phyloP scores from a whole-genome alignment of 2,888 invertebrate species.

The Agonopterix subpropinquella region DNA sequence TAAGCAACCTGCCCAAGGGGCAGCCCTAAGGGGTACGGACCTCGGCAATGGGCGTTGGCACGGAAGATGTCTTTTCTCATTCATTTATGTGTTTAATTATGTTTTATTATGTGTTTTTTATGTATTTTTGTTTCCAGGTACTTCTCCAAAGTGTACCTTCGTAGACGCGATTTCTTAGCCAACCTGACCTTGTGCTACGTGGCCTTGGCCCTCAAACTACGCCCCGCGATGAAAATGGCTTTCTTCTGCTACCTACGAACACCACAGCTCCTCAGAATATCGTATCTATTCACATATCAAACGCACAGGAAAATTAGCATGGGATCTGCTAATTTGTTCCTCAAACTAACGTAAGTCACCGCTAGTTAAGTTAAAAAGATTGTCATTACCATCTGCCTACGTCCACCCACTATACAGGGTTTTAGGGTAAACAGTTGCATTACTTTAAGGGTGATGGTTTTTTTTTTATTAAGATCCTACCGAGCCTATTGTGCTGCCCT shows the following conservation, averaged over 20 bases:
- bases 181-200: slow-evolving; percentile 56
- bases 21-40: too few relatives aligned
- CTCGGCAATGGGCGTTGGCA: too few relatives aligned
- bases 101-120: too few relatives aligned
- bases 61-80: too few relatives aligned
- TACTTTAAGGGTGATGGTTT: too few relatives aligned
- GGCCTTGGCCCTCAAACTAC: slow-evolving; percentile 36
- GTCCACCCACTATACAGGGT: too few relatives aligned
- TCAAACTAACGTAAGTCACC: slow-evolving; percentile 58
- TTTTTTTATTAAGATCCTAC: too few relatives aligned
- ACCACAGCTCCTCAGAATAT: slow-evolving; percentile 58
- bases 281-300: slow-evolving; percentile 60
- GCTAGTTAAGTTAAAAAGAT: background rate
- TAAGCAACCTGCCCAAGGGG: too few relatives aligned
- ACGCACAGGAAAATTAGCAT: slow-evolving; percentile 55
- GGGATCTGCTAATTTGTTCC: slow-evolving; percentile 55
- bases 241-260: slow-evolving; percentile 55
- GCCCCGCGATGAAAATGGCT: slow-evolving; percentile 24
- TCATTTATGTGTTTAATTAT: too few relatives aligned
- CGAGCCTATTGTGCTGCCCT: too few relatives aligned
- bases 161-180: slow-evolving; percentile 59
- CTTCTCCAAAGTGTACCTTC: slow-evolving; percentile 49
- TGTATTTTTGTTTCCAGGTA: slow-evolving; percentile 48
- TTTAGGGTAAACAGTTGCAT: too few relatives aligned
- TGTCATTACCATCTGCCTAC: too few relatives aligned